phyloP scores from a whole-genome alignment of 2,113 vertebrate genomes.

The Xerus inauris region DNA sequence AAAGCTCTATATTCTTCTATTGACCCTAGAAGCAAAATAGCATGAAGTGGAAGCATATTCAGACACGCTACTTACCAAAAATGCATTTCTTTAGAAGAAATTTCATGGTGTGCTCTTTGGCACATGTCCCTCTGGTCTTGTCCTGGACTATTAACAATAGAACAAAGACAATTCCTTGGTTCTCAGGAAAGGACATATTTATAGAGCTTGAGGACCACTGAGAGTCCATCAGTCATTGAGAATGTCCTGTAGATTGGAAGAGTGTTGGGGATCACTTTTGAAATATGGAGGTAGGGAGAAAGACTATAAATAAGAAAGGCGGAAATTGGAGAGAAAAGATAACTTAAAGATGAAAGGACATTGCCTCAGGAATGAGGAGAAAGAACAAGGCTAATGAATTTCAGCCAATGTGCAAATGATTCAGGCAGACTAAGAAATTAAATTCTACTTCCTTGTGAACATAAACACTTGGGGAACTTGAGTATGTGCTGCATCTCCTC shows the following conservation, averaged over 20 bases:
- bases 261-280: background rate
- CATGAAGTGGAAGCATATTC: background rate
- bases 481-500: background rate
- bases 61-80: background rate
- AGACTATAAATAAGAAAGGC: background rate
- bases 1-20: background rate
- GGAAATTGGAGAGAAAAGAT: background rate
- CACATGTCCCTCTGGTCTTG: background rate
- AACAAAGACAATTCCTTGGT: background rate
- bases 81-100: background rate
- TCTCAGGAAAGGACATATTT: background rate
- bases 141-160: background rate
- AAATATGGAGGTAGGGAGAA: background rate
- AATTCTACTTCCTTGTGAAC: background rate
- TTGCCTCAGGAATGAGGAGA: background rate
- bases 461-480: background rate
- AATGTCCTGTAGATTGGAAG: background rate
- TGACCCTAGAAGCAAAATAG: conserved; percentile 23
- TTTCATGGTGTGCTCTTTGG: background rate
- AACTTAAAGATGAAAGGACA: background rate
- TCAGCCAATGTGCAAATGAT: background rate
- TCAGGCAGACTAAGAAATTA: background rate
- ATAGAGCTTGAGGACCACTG: background rate
- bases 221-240: background rate
- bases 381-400: background rate